Evolutionary conservation across 2,888 invertebrate genomes (phyloP), one percentile per base, ranked within the genome.

Genomic region (Agonopterix arenella): DNA sequence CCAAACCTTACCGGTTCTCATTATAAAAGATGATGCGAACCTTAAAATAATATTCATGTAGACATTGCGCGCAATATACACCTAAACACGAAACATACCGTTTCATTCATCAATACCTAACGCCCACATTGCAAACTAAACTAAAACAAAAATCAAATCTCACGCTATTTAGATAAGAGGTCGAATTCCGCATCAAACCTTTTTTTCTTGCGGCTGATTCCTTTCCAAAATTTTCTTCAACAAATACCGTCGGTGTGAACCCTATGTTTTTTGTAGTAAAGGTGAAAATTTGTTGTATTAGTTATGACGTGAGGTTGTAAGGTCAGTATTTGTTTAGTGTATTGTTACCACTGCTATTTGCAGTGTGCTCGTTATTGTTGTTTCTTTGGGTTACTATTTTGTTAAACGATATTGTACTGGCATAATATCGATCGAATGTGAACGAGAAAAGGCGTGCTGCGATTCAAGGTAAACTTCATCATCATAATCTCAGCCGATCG

Each of bases 281-380:
- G 42, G 8, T 47, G 41, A 11, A 41, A 11, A 11, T 11, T 36
- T 36, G 7, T 43, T 13, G 13, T 43, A 13, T 47, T 9, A 41
- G 43, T n/a, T 43, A 9, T 10, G 10, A 40, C 44, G 53, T 46
- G 55, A 49, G 50, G 53, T 18, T 54, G 54, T 28, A 42, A 48
- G 41, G 42, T 42, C 52, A 41, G 55, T 64, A 58, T 65, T 67
- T 65, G 52, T 53, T 55, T 47, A 58, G 61, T 59, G 58, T 64
- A 66, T 68, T 66, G 64, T 68, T 66, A 66, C 66, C 54, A 53
- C 44, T 40, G 52, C 51, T 68, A 66, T 68, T 68, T 68, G 58
- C 61, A 55, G 59, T 57, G 62, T 55, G 47, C 60, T 52, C 54
- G 59, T 57, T 28, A 60, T 62, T 60, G 59, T 56, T 57, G 54